Percentiles rank a stretch among this genome's conserved stretches.
Evolutionary conservation across 1,140 invertebrate species (phyloP).

Genomic region (Pygmarrhopalites habei): DNA sequence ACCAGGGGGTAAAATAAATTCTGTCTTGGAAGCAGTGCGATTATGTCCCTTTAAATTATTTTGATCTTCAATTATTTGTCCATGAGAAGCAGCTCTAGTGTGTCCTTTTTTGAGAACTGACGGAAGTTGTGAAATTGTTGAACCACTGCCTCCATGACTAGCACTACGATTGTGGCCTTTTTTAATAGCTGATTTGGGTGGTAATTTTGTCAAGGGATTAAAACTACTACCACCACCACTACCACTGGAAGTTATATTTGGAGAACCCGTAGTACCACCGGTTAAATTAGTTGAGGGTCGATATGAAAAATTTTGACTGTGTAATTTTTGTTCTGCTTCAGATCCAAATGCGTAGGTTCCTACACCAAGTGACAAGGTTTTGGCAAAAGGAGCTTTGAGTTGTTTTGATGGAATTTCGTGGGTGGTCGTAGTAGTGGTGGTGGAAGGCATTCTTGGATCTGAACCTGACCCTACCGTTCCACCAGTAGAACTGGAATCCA

Average conservation of each 20-base stretch:
- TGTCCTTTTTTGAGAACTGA: constrained; percentile 55
- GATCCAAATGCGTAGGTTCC: constrained; percentile 18
- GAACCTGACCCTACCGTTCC: not conserved
- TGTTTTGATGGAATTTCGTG: too few species aligned
- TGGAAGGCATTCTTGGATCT: not conserved
- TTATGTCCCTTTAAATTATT: constrained; percentile 56
- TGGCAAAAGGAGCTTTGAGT: constrained; percentile 17
- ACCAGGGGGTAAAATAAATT: constrained; percentile 67
- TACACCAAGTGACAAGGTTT: constrained; percentile 21
- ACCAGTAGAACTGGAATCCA: not conserved
- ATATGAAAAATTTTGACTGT: not conserved
- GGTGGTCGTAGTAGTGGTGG: not conserved
- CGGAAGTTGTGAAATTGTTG: constrained; percentile 2
- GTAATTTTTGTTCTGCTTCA: constrained; percentile 16
- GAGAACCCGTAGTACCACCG: not conserved
- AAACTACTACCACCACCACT: not conserved
- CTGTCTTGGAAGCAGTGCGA: constrained; percentile 65
- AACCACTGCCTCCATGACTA: constrained; percentile 56
- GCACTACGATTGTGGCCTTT: constrained; percentile 63
- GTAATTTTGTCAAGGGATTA: not conserved
- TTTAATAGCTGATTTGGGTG: constrained; percentile 33
- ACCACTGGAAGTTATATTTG: not conserved
- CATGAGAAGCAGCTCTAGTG: constrained; percentile 75
- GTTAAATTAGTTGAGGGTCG: not conserved
- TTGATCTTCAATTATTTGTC: constrained; percentile 61